These are phyloP conservation scores for Hydropotes inermis DNA, from an alignment of 2,113 vertebrate species.

Conservation along the genomic window DNA sequence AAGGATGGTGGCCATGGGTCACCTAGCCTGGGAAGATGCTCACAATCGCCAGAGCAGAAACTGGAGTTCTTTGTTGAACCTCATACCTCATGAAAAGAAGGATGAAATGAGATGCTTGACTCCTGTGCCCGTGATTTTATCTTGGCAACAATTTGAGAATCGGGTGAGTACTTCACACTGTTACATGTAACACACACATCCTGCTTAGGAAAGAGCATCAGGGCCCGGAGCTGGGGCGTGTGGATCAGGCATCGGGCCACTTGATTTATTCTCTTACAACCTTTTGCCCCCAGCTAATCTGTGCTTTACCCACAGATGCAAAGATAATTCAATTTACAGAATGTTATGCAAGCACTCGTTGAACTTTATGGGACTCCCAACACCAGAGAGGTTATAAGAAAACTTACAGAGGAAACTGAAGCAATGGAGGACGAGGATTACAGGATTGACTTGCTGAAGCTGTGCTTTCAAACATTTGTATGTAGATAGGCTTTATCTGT, in stretches of 20 bases:
- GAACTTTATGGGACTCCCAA: conserved; percentile 25
- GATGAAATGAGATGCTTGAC: not conserved
- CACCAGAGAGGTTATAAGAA: not conserved
- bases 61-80: not conserved
- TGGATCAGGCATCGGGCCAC: not conserved
- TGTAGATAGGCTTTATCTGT: not conserved
- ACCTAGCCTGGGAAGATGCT: not conserved
- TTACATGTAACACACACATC: not conserved
- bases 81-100: not conserved
- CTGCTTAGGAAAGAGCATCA: accelerated
- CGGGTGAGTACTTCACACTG: not conserved
- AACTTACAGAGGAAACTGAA: not conserved
- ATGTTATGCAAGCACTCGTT: not conserved
- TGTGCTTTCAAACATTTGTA: not conserved
- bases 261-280: not conserved
- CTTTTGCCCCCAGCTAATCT: conserved; percentile 44
- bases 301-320: conserved; percentile 28
- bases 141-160: not conserved
- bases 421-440: not conserved
- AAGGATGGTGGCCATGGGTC: not conserved
- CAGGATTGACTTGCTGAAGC: not conserved
- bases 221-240: accelerated
- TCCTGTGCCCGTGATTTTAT: not conserved
- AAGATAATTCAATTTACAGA: conserved; percentile 44
- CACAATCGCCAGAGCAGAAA: not conserved